A percentile compares a stretch with the other conserved stretches of the same genome.
Evolutionary conservation across 2,797 vertebrate genomes (phyloP).

Genomic region (Morus bassanus): DNA sequence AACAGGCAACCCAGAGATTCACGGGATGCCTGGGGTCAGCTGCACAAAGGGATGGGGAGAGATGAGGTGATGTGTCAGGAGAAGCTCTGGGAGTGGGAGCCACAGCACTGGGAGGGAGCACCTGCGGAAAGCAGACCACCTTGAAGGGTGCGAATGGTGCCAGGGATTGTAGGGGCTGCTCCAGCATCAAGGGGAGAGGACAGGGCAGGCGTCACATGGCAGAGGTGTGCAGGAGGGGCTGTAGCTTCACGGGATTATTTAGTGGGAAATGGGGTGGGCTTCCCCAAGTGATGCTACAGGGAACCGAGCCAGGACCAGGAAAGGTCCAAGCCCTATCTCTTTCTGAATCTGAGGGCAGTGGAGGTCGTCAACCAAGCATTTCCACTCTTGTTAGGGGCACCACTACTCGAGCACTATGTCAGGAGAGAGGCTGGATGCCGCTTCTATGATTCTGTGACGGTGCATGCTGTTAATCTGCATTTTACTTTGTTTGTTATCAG

Average conservation of each 20-base stretch:
- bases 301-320: background rate
- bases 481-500: background rate
- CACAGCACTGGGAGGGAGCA: fast-evolving
- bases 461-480: background rate
- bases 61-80: fast-evolving
- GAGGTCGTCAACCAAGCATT: background rate
- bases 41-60: background rate
- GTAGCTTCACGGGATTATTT: background rate
- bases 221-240: background rate
- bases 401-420: fast-evolving
- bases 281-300: background rate
- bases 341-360: background rate
- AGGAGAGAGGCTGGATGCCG: background rate
- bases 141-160: fast-evolving
- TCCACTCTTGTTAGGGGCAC: background rate
- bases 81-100: background rate
- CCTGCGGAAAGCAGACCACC: background rate
- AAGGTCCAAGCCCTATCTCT: background rate
- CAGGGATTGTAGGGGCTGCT: background rate
- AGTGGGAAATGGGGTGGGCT: background rate
- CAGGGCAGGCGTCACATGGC: background rate
- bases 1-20: background rate
- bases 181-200: background rate
- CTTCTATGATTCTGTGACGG: background rate
- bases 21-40: fast-evolving